Conservation (phyloP, 2,113 vertebrate genomes). For the Malaclemys terrapin region DNA sequence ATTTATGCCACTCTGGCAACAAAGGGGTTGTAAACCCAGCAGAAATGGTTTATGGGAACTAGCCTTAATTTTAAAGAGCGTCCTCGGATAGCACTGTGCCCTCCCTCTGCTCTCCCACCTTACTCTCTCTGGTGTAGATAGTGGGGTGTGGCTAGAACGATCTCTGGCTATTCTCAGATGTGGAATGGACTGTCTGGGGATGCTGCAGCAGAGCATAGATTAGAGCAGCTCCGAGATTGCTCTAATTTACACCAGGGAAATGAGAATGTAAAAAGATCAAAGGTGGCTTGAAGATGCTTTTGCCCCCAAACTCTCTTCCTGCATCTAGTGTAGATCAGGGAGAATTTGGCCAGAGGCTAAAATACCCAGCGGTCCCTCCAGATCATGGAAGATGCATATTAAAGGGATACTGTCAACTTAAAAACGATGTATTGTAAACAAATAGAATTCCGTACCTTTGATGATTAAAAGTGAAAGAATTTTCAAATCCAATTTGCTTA, state of each 20-base stretch:
- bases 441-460: neutral
- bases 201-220: neutral
- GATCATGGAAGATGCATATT: neutral
- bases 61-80: neutral
- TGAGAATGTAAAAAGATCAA: neutral
- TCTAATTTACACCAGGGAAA: neutral
- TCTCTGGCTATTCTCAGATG: neutral
- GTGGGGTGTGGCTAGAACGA: neutral
- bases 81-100: neutral
- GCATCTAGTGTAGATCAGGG: neutral
- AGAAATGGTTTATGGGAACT: neutral
- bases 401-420: neutral
- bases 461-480: too few relatives aligned
- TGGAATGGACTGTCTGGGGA: neutral
- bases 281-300: neutral
- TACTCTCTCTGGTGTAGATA: neutral
- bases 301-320: neutral
- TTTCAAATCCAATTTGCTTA: too few relatives aligned
- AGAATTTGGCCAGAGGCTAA: neutral
- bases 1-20: neutral
- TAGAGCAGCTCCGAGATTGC: too few relatives aligned
- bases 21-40: neutral
- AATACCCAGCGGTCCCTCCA: neutral
- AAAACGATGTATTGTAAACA: neutral
- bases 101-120: neutral